These are phyloP conservation scores for Bunonema sp. DNA, from an alignment of 2,888 invertebrate species.

Conservation along the genomic window DNA sequence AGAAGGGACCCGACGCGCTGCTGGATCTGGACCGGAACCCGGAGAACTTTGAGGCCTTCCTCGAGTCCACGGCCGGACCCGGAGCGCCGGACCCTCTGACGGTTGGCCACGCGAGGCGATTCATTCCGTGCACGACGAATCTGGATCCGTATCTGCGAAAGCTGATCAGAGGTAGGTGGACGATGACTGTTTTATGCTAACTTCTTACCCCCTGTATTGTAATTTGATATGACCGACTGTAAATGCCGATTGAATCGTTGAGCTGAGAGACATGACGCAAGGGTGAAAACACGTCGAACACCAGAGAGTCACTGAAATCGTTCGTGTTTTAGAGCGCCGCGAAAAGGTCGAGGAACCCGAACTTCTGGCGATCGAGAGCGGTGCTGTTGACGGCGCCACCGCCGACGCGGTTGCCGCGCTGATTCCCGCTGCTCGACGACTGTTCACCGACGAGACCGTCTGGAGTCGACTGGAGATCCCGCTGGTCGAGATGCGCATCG, in stretches of 20 bases:
- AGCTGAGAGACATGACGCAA: too few species aligned
- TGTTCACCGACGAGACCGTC: slow-evolving; percentile 11
- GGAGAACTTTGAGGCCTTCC: slow-evolving; percentile 22
- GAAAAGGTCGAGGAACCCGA: background rate
- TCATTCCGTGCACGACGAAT: slow-evolving; percentile 92
- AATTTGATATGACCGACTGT: too few species aligned
- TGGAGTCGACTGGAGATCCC: slow-evolving; percentile 13
- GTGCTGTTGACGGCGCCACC: too few species aligned
- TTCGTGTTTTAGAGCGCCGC: background rate
- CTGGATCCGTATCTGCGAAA: slow-evolving; percentile 92
- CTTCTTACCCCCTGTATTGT: too few species aligned
- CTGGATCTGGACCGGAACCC: slow-evolving; percentile 28
- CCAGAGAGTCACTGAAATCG: too few species aligned
- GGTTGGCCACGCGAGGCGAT: slow-evolving; percentile 63
- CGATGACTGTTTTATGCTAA: too few species aligned
- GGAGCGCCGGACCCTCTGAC: slow-evolving; percentile 43
- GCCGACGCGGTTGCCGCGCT: background rate
- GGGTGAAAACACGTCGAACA: too few species aligned
- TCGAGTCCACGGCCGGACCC: slow-evolving; percentile 17
- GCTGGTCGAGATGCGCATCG: slow-evolving; percentile 25
- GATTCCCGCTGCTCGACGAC: background rate
- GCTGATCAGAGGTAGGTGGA: slow-evolving; percentile 68
- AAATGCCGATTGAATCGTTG: too few species aligned
- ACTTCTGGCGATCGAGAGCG: slow-evolving; percentile 1
- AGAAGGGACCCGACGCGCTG: slow-evolving; percentile 8